Conservation (phyloP, 2,113 vertebrate species). For the Alethe castanea region DNA sequence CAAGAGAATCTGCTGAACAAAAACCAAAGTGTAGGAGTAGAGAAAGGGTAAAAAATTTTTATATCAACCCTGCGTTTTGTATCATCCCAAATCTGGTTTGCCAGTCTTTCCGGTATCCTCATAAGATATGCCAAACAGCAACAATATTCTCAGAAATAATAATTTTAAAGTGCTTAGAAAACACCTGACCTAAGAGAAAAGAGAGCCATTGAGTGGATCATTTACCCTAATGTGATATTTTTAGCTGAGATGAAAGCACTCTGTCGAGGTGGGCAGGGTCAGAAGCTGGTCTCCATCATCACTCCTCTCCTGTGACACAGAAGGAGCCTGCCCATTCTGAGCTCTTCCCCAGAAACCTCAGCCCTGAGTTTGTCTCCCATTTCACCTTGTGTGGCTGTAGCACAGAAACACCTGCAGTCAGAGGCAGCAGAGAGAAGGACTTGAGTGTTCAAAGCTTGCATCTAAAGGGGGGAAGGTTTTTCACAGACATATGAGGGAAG, state of each 20-base stretch:
- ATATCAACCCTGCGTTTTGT: background rate
- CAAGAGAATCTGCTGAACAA: background rate
- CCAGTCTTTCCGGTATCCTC: background rate
- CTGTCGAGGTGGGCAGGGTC: background rate
- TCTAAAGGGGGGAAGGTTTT: background rate
- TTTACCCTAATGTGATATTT: background rate
- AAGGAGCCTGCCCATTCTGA: background rate
- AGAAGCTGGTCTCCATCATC: background rate
- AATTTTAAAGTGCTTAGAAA: background rate
- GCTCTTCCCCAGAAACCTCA: background rate
- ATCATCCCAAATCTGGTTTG: background rate
- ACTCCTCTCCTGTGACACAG: background rate
- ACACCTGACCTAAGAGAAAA: background rate
- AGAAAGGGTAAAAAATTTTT: background rate
- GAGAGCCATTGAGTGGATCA: background rate
- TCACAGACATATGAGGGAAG: background rate
- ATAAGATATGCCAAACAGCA: background rate
- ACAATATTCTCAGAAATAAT: background rate
- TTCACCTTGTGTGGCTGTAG: background rate
- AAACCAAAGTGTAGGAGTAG: background rate
- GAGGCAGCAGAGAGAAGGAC: background rate
- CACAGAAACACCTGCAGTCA: background rate
- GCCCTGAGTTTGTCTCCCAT: background rate
- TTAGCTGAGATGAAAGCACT: background rate
- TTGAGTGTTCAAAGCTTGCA: background rate